Conservation (phyloP, 2,797 vertebrate species). For the Mormyrus proboscirostris region DNA sequence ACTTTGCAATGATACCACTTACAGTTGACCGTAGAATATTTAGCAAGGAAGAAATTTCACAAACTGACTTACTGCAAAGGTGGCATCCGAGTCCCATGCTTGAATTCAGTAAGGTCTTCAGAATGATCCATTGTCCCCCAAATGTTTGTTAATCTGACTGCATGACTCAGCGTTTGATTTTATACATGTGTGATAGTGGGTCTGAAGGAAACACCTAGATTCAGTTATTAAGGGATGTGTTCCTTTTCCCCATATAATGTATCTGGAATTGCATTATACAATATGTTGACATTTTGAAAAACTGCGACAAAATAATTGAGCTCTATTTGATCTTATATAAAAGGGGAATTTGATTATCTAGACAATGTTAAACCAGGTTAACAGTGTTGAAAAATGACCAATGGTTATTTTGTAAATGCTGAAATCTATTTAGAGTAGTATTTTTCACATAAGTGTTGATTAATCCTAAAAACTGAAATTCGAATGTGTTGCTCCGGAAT, state of each 20-base stretch:
- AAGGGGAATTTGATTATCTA: neutral
- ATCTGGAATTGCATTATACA: neutral
- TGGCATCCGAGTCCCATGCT: neutral
- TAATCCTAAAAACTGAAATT: neutral
- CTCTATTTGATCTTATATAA: neutral
- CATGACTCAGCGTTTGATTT: neutral
- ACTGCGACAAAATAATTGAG: neutral
- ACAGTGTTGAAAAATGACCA: neutral
- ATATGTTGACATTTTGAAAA: neutral
- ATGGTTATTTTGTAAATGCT: neutral
- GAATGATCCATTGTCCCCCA: neutral
- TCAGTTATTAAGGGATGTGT: neutral
- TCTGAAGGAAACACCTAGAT: neutral
- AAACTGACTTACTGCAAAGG: neutral
- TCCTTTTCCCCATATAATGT: neutral
- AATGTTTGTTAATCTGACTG: neutral
- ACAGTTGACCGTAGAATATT: too few species aligned
- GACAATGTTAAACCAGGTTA: neutral
- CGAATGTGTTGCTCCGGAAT: neutral
- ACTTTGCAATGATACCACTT: too few species aligned
- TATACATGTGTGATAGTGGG: neutral
- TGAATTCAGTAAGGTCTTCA: neutral
- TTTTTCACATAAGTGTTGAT: neutral
- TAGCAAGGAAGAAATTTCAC: neutral
- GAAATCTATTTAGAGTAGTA: neutral